Percentiles rank a stretch among this genome's conserved stretches.
Evolutionary conservation across 2,888 invertebrate genomes (phyloP).

Genomic region (Notodonta ziczac): DNA sequence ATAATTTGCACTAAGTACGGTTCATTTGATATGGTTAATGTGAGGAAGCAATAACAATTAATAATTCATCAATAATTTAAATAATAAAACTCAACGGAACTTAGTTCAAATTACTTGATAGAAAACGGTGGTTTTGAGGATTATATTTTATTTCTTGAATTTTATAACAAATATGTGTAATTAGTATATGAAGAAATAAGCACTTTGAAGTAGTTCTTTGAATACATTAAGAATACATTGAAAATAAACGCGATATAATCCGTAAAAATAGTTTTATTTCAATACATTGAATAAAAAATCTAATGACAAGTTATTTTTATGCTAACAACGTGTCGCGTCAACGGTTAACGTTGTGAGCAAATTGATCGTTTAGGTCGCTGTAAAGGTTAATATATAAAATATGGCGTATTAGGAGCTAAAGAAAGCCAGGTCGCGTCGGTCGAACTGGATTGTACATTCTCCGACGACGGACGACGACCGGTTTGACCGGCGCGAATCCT

Average conservation of each 20-base stretch:
- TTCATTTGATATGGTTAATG: neutral
- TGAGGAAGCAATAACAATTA: neutral
- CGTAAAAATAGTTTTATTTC: too few relatives aligned
- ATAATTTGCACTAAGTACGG: neutral
- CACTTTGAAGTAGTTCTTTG: too few relatives aligned
- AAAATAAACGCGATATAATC: too few relatives aligned
- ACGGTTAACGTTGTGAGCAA: constrained; percentile 26
- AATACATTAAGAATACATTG: too few relatives aligned
- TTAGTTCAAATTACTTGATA: neutral
- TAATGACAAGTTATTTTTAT: constrained; percentile 34
- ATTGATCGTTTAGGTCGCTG: constrained; percentile 26
- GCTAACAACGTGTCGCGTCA: constrained; percentile 18
- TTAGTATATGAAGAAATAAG: too few relatives aligned
- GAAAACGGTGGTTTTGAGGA: neutral
- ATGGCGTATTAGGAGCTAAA: constrained; percentile 57
- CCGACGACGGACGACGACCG: constrained; percentile 60
- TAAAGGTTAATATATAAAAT: constrained; percentile 37
- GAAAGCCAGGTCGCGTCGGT: constrained; percentile 70
- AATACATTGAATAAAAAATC: neutral
- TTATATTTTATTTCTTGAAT: neutral
- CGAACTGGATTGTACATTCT: constrained; percentile 76
- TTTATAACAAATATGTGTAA: too few relatives aligned
- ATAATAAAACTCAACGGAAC: too few relatives aligned
- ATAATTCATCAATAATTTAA: neutral
- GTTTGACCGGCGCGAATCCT: constrained; percentile 80